phyloP scores from a whole-genome alignment of 1,140 invertebrate genomes.

The Calliphora vicina region DNA sequence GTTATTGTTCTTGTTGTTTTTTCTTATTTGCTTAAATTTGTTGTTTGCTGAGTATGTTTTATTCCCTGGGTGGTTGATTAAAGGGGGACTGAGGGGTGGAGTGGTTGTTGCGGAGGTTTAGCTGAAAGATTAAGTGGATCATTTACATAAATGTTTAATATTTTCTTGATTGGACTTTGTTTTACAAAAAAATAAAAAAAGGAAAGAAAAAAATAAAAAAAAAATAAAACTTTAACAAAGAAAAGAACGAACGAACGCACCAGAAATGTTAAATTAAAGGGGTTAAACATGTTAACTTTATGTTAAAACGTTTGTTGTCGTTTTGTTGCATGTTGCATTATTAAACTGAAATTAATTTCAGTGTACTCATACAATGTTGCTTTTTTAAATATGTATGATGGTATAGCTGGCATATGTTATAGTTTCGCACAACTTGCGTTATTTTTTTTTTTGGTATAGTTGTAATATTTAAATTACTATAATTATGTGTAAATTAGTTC shows the following conservation, averaged over 20 bases:
- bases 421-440: background rate
- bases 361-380: no score
- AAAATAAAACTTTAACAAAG: background rate
- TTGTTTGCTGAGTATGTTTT: background rate
- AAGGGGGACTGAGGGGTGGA: no score
- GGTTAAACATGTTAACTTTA: background rate
- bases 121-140: constrained; percentile 7
- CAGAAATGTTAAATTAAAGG: background rate
- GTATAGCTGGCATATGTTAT: background rate
- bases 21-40: background rate
- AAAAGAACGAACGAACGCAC: no score
- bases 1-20: background rate
- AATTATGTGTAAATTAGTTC: constrained; percentile 10
- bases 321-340: background rate
- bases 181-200: background rate
- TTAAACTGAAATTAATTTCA: background rate
- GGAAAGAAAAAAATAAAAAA: background rate
- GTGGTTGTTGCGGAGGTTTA: background rate
- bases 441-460: background rate
- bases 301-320: background rate
- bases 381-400: no score
- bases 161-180: constrained; percentile 11
- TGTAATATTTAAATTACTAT: background rate
- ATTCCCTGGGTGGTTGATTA: no score
- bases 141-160: constrained; percentile 17